Evolutionary conservation across 2,797 vertebrate species (phyloP).

Genomic region (Thripadectes ignobilis): DNA sequence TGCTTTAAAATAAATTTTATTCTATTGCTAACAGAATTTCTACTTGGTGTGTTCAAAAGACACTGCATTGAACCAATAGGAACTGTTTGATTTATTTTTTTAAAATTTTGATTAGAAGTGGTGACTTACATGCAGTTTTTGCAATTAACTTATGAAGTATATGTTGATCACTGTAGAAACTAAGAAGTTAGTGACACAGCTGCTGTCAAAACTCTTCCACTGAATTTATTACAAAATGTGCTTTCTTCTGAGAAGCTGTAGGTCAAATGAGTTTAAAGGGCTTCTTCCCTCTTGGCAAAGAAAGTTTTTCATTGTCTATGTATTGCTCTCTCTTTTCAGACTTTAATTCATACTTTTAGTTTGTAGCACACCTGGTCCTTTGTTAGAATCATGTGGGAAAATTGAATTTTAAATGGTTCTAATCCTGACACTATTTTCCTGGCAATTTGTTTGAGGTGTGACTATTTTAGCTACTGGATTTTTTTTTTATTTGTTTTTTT

Average conservation of each 20-base stretch:
- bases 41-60: not conserved
- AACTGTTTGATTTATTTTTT: not conserved
- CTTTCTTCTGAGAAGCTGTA: not conserved
- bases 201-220: not conserved
- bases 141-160: not conserved
- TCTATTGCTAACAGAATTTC: not conserved
- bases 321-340: not conserved
- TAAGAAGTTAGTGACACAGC: not conserved
- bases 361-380: not conserved
- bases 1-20: not conserved
- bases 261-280: not conserved
- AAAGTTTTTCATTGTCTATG: not conserved
- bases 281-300: not conserved
- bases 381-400: not conserved
- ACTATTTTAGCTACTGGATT: not conserved
- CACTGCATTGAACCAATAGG: not conserved
- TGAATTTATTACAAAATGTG: not conserved
- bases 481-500: not conserved
- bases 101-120: not conserved
- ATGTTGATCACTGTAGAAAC: not conserved
- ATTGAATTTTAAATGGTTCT: not conserved
- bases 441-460: not conserved
- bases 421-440: not conserved
- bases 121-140: rapidly evolving
- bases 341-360: not conserved